Conservation (phyloP, 2,113 vertebrate species). For the Pardalotus punctatus region DNA sequence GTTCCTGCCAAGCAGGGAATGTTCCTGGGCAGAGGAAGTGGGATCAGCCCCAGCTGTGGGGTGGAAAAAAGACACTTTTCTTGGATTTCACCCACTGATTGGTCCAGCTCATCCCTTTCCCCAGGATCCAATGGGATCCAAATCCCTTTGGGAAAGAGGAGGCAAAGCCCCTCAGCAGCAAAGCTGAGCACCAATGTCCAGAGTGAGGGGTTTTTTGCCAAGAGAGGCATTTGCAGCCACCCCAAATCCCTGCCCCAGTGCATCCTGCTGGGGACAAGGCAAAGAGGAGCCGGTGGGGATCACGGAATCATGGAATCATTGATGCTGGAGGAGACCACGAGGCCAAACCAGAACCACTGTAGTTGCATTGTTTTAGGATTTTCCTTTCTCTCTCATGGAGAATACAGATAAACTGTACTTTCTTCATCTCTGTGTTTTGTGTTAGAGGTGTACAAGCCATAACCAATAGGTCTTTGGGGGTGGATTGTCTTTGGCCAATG, state of each 20-base stretch:
- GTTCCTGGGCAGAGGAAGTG: neutral
- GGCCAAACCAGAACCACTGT: neutral
- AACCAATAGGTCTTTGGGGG: no score
- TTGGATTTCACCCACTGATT: neutral
- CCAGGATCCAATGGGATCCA: no score
- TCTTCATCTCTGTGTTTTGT: no score
- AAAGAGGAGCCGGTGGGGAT: neutral
- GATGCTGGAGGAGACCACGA: neutral
- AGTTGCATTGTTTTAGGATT: no score
- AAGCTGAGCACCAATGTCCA: neutral
- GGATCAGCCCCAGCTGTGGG: neutral
- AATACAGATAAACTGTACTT: no score
- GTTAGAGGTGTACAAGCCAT: no score
- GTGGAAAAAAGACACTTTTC: neutral
- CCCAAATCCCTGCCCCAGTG: neutral
- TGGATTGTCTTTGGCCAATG: no score
- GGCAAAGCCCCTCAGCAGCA: neutral
- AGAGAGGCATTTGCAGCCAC: neutral
- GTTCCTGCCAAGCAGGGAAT: neutral
- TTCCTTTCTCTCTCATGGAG: no score
- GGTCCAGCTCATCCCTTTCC: neutral
- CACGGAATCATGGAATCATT: neutral
- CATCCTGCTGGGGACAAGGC: neutral
- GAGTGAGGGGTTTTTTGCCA: accelerated
- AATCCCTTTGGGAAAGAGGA: no score